A percentile compares a stretch with the other conserved stretches of the same genome.
These are phyloP conservation scores for Fragum fragum DNA, from an alignment of 2,888 invertebrate species.

Conservation along the genomic window DNA sequence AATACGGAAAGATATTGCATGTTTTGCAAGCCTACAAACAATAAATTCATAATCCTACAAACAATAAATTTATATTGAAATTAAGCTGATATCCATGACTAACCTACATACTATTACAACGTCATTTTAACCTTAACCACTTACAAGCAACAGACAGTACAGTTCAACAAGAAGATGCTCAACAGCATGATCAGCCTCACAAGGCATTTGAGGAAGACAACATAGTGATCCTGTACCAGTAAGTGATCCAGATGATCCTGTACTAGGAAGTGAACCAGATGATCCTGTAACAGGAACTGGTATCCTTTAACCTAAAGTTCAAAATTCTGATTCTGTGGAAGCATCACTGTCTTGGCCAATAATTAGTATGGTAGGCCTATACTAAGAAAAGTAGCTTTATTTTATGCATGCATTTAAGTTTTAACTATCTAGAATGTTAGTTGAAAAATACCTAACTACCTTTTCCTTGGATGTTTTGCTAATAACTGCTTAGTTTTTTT, in stretches of 20 bases:
- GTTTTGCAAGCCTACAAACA: slow-evolving; percentile 22
- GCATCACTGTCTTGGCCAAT: no score
- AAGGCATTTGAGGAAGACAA: no score
- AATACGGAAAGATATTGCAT: background rate
- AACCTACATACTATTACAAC: slow-evolving; percentile 2
- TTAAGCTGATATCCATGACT: slow-evolving; percentile 24
- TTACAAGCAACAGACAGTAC: slow-evolving; percentile 23
- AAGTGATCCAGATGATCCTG: slow-evolving; percentile 14
- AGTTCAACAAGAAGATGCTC: slow-evolving; percentile 19
- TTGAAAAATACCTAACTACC: no score
- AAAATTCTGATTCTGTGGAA: no score
- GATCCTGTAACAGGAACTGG: no score
- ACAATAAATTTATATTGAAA: slow-evolving; percentile 2
- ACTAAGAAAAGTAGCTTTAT: slow-evolving; percentile 18
- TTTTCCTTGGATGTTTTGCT: no score
- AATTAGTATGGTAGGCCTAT: slow-evolving; percentile 21
- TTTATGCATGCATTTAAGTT: slow-evolving; percentile 30
- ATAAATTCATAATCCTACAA: background rate
- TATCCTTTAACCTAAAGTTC: no score
- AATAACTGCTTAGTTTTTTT: no score
- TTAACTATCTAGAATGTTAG: background rate
- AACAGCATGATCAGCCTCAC: slow-evolving; percentile 27
- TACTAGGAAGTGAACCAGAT: background rate
- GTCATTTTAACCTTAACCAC: slow-evolving; percentile 35
- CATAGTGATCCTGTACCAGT: slow-evolving; percentile 11